Conservation (phyloP, 1,140 invertebrate species). For the Hirudo medicinalis region DNA sequence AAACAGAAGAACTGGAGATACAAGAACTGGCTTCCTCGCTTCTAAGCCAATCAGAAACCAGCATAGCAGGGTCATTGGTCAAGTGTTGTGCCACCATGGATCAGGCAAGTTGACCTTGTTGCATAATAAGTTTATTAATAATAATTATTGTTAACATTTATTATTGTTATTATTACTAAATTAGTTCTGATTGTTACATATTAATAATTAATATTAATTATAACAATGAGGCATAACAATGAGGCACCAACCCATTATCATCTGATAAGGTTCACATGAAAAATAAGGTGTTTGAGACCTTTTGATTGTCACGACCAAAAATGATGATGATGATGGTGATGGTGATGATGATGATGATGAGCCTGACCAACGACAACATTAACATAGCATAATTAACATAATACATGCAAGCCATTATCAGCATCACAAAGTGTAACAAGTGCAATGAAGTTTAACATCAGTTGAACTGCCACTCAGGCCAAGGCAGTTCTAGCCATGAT, state of each 20-base stretch:
- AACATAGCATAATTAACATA: neutral
- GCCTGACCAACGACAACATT: neutral
- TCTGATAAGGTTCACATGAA: no score
- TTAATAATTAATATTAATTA: no score
- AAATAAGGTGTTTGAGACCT: no score
- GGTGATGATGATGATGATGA: no score
- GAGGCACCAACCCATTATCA: no score
- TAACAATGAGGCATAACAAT: no score
- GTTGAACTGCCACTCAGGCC: constrained; percentile 43
- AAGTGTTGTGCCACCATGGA: constrained; percentile 83
- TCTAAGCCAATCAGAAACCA: constrained; percentile 55
- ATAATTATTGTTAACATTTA: neutral
- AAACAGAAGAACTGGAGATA: constrained; percentile 47
- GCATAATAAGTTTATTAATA: neutral
- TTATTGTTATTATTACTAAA: no score
- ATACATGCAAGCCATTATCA: neutral
- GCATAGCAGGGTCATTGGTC: constrained; percentile 76
- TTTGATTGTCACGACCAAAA: no score
- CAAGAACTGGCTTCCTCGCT: constrained; percentile 59
- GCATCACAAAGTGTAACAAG: neutral
- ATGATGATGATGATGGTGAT: no score
- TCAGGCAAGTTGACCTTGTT: constrained; percentile 48
- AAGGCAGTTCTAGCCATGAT: constrained; percentile 85
- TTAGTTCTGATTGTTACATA: no score
- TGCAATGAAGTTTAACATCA: neutral